phyloP scores from a whole-genome alignment of 2,888 invertebrate species.

The Drosophila anomalipes region DNA sequence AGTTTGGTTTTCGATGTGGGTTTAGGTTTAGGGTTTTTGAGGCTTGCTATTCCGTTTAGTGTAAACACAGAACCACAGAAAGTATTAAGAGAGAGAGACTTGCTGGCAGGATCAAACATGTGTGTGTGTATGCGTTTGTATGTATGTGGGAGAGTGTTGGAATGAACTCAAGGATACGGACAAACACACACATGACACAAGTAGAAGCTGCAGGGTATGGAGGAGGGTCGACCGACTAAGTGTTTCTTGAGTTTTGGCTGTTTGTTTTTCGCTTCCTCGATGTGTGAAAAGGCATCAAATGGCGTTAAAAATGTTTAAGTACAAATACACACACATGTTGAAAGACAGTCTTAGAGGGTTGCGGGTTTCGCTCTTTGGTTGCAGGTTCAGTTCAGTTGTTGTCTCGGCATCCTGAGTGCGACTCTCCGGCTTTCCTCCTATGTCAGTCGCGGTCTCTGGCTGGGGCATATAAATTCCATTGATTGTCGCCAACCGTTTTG shows the following conservation, averaged over 20 bases:
- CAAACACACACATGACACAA: constrained; percentile 13
- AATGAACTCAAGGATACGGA: constrained; percentile 49
- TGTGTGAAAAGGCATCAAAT: constrained; percentile 81
- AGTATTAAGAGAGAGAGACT: constrained; percentile 53
- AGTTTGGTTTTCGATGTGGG: constrained; percentile 20
- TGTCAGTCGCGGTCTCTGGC: constrained; percentile 10
- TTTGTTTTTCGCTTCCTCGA: constrained; percentile 69
- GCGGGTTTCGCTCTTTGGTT: constrained; percentile 25
- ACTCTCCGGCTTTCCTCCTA: constrained; percentile 12
- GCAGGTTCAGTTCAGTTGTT: constrained; percentile 39
- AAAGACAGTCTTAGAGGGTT: constrained; percentile 17
- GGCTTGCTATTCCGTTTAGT: constrained; percentile 55
- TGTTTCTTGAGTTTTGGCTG: constrained; percentile 74
- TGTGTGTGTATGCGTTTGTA: constrained; percentile 7
- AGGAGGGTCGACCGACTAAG: constrained; percentile 60
- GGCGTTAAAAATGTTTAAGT: constrained; percentile 80
- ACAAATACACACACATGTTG: constrained; percentile 36
- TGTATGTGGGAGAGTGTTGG: constrained; percentile 22
- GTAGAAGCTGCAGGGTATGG: constrained; percentile 23
- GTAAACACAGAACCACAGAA: constrained; percentile 72
- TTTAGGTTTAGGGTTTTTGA: constrained; percentile 26
- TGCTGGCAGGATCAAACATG: constrained; percentile 56
- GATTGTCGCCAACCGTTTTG: constrained; percentile 78
- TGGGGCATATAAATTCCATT: constrained; percentile 74
- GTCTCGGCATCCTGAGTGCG: constrained; percentile 17